A percentile compares a stretch with the other conserved stretches of the same genome.
Evolutionary conservation across 2,888 invertebrate species (phyloP).

Genomic region (Dicycla oo): DNA sequence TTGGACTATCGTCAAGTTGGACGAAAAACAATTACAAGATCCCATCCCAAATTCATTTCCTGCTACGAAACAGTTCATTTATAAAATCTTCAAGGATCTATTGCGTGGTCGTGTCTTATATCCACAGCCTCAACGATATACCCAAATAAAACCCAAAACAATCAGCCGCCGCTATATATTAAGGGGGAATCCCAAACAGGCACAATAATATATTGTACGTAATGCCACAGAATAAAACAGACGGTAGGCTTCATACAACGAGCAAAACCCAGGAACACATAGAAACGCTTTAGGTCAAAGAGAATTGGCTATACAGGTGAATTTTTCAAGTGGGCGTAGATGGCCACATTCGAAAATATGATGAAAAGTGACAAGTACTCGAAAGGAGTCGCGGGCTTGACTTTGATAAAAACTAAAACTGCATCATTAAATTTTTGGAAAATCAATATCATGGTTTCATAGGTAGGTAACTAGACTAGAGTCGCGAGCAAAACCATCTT

Average conservation of each 20-base stretch:
- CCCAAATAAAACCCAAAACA: conserved; percentile 61
- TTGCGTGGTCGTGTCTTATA: conserved; percentile 20
- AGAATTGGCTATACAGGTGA: too few species aligned
- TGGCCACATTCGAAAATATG: too few species aligned
- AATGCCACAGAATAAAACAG: conserved; percentile 8
- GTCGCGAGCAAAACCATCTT: too few species aligned
- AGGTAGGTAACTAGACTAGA: too few species aligned
- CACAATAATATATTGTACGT: conserved; percentile 64
- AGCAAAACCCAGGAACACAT: too few species aligned
- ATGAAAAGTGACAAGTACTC: too few species aligned
- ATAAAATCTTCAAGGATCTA: conserved; percentile 54
- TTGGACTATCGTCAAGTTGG: not conserved
- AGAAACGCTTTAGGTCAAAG: too few species aligned
- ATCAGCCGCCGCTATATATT: conserved; percentile 63
- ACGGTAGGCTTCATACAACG: conserved; percentile 9
- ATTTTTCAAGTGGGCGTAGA: too few species aligned
- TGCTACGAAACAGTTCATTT: conserved; percentile 35
- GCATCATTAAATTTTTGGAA: too few species aligned
- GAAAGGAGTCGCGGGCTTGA: too few species aligned
- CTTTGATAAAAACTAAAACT: too few species aligned
- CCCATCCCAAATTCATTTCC: conserved; percentile 22
- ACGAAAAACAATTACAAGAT: conserved; percentile 4
- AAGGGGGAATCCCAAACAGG: conserved; percentile 58
- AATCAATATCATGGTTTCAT: too few species aligned
- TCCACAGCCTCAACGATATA: conserved; percentile 28